Evolutionary conservation across 2,888 invertebrate genomes (phyloP).

Genomic region (Ichneumoninae sp.): DNA sequence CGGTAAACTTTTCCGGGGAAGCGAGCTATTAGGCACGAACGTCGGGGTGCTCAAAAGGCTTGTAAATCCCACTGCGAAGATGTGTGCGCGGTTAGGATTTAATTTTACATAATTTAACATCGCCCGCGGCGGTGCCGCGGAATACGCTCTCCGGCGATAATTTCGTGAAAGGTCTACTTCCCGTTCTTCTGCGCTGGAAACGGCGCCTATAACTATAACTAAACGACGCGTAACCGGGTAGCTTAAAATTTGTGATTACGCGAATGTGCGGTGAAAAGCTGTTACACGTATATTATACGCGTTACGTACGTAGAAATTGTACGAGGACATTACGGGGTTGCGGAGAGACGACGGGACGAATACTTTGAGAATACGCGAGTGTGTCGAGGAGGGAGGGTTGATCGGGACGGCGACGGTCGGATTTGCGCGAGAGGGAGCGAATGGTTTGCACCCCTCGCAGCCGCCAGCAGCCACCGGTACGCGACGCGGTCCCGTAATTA

Average conservation of each 20-base stretch:
- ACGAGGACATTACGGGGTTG: slow-evolving; percentile 29
- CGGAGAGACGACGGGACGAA: slow-evolving; percentile 36
- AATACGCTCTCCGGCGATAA: slow-evolving; percentile 50
- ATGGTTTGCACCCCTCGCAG: slow-evolving; percentile 68
- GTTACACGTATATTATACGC: slow-evolving; percentile 44
- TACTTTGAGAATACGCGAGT: slow-evolving; percentile 54
- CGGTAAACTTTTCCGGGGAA: not conserved
- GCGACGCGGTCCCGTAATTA: slow-evolving; percentile 75
- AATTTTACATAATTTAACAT: slow-evolving; percentile 53
- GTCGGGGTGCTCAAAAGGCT: not conserved
- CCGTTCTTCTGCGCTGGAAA: slow-evolving; percentile 19
- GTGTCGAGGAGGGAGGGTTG: slow-evolving; percentile 52
- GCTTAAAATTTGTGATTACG: slow-evolving; percentile 54
- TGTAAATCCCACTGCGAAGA: not conserved
- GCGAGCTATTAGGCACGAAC: slow-evolving; percentile 12
- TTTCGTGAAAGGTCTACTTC: slow-evolving; percentile 53
- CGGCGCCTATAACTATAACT: slow-evolving; percentile 16
- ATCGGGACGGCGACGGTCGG: slow-evolving; percentile 21
- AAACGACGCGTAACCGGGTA: slow-evolving; percentile 25
- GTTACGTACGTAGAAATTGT: slow-evolving; percentile 16
- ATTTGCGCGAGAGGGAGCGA: slow-evolving; percentile 49
- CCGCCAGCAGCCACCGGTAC: slow-evolving; percentile 60
- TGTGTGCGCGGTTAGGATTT: slow-evolving; percentile 19
- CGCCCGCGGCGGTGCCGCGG: slow-evolving; percentile 19
- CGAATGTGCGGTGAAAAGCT: slow-evolving; percentile 39